Evolutionary conservation across 2,113 vertebrate genomes (phyloP), one percentile per base, ranked within the genome.

Genomic region (Tautogolabrus adspersus): DNA sequence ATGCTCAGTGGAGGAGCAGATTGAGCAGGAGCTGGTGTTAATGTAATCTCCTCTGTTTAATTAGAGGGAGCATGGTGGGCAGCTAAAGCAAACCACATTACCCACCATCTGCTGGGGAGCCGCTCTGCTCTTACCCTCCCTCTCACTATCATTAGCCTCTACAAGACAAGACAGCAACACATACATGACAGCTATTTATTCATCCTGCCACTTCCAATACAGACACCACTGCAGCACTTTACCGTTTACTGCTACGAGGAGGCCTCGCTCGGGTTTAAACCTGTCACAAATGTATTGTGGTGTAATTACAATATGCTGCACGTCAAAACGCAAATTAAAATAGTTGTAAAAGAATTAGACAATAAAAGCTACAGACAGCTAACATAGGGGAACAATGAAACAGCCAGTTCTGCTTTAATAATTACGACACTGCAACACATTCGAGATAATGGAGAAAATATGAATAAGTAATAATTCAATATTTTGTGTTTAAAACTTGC

Each of bases 21-120:
- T 88, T 92, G 90, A 89, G 78, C 75, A 66, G 75, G 72, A 87
- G 88, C 70, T 70, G 60, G 74, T 67, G 81, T 72, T 90, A 89
- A 91, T 89, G 85, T 90, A 92, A 93, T 93, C 93, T 88, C 82
- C 83, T 86, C 84, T 87, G 90, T 93, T 93, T 92, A 94, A 94
- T 94, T 94, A 91, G 85, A 93, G 83, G 49, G 67, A 89, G 87
- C 84, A 30, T 89, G 75, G 91, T 88, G 89, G 91, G 89, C 88
- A 91, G 86, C 81, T 81, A 88, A 87, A 88, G 83, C 85, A 90
- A 85, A 89, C 87, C 85, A 82, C 92, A 93, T 91, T 91, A 92
- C 65, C 84, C 85, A 69, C 93, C 91, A 93, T 93, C 93, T 93
- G 91, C 69, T 87, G 78, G 59, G 79, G 81, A 87, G 73, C 86